Evolutionary conservation across 2,113 vertebrate genomes (phyloP).

Genomic region (Tetrax tetrax): DNA sequence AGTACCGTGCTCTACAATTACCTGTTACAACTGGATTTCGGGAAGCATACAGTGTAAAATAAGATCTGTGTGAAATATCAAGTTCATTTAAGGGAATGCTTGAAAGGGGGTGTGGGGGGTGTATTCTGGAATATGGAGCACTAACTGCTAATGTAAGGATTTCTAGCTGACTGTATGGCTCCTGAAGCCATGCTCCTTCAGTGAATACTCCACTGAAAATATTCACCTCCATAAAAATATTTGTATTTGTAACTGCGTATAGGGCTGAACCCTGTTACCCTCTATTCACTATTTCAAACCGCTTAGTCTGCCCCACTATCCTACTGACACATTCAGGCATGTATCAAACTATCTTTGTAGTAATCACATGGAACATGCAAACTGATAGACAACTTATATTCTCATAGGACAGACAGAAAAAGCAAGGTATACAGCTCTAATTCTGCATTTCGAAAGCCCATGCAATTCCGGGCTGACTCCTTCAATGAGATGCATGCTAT

Average conservation of each 20-base stretch:
- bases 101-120: not conserved
- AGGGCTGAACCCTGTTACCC: not conserved
- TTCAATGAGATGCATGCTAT: not conserved
- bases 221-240: not conserved
- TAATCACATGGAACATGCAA: not conserved
- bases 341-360: not conserved
- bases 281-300: not conserved
- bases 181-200: not conserved
- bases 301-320: not conserved
- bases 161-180: not conserved
- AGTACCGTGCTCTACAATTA: not conserved
- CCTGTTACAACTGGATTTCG: not conserved
- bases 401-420: not conserved
- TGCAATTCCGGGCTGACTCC: not conserved
- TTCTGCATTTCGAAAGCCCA: not conserved
- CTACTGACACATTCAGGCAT: not conserved
- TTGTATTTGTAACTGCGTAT: fast-evolving
- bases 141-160: not conserved
- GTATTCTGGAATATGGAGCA: not conserved
- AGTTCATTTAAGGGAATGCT: not conserved
- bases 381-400: not conserved
- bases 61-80: not conserved
- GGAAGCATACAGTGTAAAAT: not conserved
- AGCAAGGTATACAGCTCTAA: not conserved
- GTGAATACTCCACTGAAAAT: not conserved